Evolutionary conservation across 1,140 invertebrate species (phyloP).

Genomic region (Doryteuthis pealeii): DNA sequence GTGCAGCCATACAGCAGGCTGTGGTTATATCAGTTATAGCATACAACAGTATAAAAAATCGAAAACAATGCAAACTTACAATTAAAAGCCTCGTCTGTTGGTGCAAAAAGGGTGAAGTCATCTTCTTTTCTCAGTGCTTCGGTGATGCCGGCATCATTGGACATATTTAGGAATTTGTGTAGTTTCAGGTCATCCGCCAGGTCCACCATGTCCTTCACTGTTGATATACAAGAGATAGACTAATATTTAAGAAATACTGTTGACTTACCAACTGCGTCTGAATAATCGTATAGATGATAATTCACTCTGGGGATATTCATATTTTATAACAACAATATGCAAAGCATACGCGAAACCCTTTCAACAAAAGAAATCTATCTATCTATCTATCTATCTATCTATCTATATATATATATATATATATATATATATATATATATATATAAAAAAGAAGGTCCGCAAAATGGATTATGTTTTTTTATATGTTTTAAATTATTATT

Average conservation of each 20-base stretch:
- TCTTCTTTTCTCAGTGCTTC: slow-evolving; percentile 19
- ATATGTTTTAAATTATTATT: too few species aligned
- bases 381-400: too few species aligned
- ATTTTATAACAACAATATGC: too few species aligned
- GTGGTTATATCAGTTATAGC: too few species aligned
- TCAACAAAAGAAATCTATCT: not conserved
- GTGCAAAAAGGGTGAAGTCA: slow-evolving; percentile 33
- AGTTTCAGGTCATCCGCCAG: slow-evolving; percentile 30
- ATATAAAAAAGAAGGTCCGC: too few species aligned
- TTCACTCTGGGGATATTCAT: not conserved
- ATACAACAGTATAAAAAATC: too few species aligned
- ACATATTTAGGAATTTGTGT: slow-evolving; percentile 26
- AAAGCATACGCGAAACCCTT: not conserved
- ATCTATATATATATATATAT: too few species aligned
- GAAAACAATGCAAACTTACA: slow-evolving; percentile 16
- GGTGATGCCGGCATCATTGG: slow-evolving; percentile 21
- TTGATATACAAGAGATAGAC: slow-evolving; percentile 1
- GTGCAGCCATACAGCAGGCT: too few species aligned
- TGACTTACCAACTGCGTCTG: too few species aligned
- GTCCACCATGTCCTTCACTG: slow-evolving; percentile 26
- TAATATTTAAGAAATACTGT: too few species aligned
- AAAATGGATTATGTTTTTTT: too few species aligned
- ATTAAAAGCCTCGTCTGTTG: slow-evolving; percentile 32
- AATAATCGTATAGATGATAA: not conserved
- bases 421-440: too few species aligned